Percentiles rank a stretch among this genome's conserved stretches.
Conservation (phyloP, 2,797 vertebrate species). For the Peromyscus melanophrys region DNA sequence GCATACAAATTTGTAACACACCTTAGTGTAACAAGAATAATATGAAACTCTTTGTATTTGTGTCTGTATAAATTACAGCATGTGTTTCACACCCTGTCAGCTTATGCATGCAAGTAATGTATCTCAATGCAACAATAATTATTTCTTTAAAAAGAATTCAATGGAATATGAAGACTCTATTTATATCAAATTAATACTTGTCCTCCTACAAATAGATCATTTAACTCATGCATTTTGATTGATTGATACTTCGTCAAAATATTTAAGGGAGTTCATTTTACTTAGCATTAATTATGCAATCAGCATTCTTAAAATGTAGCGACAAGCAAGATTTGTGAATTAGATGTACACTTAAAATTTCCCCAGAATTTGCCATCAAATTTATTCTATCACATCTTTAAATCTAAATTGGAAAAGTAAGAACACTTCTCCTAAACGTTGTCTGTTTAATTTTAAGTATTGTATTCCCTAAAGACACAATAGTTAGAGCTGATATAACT, state of each 20-base stretch:
- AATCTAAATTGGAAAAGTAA: neutral
- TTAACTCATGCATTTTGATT: slow-evolving; percentile 32
- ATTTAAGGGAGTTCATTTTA: neutral
- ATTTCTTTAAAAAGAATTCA: neutral
- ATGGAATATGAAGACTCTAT: neutral
- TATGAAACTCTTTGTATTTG: neutral
- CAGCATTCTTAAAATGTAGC: neutral
- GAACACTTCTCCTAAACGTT: neutral
- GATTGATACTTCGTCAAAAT: slow-evolving; percentile 61
- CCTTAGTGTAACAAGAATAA: neutral
- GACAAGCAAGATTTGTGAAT: slow-evolving; percentile 26
- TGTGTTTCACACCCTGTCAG: neutral
- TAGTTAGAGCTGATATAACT: neutral
- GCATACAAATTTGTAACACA: neutral
- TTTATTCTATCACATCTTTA: neutral
- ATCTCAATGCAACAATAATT: neutral
- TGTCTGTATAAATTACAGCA: neutral
- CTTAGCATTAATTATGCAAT: slow-evolving; percentile 23
- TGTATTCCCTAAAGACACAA: neutral
- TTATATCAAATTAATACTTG: slow-evolving; percentile 29
- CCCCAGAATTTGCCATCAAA: neutral
- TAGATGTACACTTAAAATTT: neutral
- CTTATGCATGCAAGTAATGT: neutral
- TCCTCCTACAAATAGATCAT: neutral
- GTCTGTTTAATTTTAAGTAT: neutral